Base-by-base conservation (phyloP, 2,113 vertebrate species). In the Dasyprocta punctata region DNA sequence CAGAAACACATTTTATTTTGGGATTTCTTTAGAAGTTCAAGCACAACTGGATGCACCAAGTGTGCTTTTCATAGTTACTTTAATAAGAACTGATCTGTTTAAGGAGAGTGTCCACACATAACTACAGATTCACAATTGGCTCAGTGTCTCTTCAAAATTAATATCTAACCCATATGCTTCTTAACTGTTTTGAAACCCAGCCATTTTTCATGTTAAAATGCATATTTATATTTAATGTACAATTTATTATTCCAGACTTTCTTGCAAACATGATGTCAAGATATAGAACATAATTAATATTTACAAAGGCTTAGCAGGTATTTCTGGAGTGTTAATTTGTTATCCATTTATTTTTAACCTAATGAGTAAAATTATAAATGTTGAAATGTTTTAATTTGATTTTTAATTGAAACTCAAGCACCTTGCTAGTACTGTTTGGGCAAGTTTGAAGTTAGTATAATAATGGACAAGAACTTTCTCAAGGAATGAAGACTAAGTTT, bases 341-440 rank as follows among this genome's bases (percentile, higher is more conserved):
- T 69, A 61, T 63, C 61, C 5, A 52, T 71, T 38, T 88, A 84
- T 77, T 49, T 30, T 52, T 94, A 93, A 86, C 30, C 16, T 22
- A 91, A 73, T 33, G 33, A 81, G 26, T 92, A 17, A 92, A 94
- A 90, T 63, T n/a, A 78, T 69, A 86, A 92, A 63, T 61, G 1
- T n/a, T 86, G 69, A 26, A 92, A 71, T 7, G 3, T 17, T 86
- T 96, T 10, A 87, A 47, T 71, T 87, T 89, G 4, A 90, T 80
- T 86, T 96, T 28, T 12, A 83, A 9, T 44, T 92, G 47, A 96
- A 95, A 94, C 7, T 38, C n/a, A 86, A 58, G 75, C 92, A 16
- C 24, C 49, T 89, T 86, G 38, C 38, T 81, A 60, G 52, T 75
- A 81, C 5, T 71, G 3, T 56, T 56, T 56, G 54, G 54, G 54